phyloP scores from a whole-genome alignment of 2,797 vertebrate genomes.

The Melanotaenia pygmaea region DNA sequence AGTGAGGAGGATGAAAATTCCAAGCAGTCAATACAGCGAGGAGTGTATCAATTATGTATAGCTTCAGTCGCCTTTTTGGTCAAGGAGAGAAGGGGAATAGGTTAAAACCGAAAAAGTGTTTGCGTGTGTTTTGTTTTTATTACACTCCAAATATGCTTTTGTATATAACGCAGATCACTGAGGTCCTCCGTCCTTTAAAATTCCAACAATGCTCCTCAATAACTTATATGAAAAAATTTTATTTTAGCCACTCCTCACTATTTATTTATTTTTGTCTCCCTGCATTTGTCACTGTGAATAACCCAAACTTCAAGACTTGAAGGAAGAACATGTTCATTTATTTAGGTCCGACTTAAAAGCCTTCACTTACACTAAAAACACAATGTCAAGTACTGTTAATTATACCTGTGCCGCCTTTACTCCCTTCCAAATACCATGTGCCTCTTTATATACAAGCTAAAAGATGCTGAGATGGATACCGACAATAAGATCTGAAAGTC shows the following conservation, averaged over 20 bases:
- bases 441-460: conserved; percentile 29
- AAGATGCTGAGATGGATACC: conserved; percentile 37
- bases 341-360: not conserved
- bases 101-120: conserved; percentile 11
- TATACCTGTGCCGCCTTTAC: conserved; percentile 13
- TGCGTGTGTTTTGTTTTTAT: conserved; percentile 8
- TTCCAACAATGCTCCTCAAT: conserved; percentile 23
- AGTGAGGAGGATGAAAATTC: conserved; percentile 74
- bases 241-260: conserved; percentile 4
- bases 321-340: not conserved
- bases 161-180: conserved; percentile 4
- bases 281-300: conserved; percentile 1
- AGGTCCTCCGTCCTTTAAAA: conserved; percentile 17
- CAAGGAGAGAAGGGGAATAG: conserved; percentile 29
- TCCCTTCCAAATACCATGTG: conserved; percentile 9
- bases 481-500: conserved; percentile 46
- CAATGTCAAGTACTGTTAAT: conserved; percentile 35
- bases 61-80: conserved; percentile 60
- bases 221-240: conserved; percentile 13
- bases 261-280: not conserved
- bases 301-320: not conserved
- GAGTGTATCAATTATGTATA: conserved; percentile 84
- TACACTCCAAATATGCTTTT: conserved; percentile 17
- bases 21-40: conserved; percentile 77
- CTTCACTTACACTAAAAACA: conserved; percentile 20